A percentile compares a stretch with the other conserved stretches of the same genome.
Evolutionary conservation across 2,113 vertebrate genomes (phyloP).

Genomic region (Halichoerus grypus): DNA sequence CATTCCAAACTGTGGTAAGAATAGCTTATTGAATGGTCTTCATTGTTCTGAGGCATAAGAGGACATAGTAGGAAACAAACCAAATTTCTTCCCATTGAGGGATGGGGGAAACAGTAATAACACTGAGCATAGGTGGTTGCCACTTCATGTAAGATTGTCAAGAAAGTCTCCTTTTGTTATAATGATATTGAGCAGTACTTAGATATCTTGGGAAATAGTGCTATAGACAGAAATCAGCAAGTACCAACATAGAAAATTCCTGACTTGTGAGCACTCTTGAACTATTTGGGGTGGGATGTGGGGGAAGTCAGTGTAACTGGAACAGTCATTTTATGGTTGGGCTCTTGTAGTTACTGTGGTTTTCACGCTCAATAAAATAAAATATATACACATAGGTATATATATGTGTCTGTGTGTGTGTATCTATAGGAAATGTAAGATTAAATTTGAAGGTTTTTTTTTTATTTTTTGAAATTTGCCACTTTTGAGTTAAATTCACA

Average conservation of each 20-base stretch:
- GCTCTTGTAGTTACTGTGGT: neutral
- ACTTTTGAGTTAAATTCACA: too few relatives aligned
- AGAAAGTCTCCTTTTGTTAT: neutral
- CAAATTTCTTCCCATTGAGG: neutral
- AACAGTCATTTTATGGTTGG: neutral
- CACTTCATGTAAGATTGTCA: neutral
- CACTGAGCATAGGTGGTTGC: neutral
- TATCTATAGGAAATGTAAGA: too few relatives aligned
- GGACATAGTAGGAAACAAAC: neutral
- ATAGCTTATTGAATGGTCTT: neutral
- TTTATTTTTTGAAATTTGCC: too few relatives aligned
- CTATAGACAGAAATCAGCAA: neutral
- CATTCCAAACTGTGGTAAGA: neutral
- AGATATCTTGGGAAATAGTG: neutral
- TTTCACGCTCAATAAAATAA: neutral
- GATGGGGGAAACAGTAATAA: neutral
- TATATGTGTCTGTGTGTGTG: too few relatives aligned
- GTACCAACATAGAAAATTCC: neutral
- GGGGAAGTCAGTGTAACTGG: rapidly evolving
- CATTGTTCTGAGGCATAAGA: neutral
- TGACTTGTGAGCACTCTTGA: neutral
- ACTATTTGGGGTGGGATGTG: too few relatives aligned
- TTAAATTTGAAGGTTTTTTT: too few relatives aligned
- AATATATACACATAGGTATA: too few relatives aligned
- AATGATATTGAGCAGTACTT: neutral